Base-by-base conservation (phyloP, 2,113 vertebrate genomes). In the Otolemur garnettii region DNA sequence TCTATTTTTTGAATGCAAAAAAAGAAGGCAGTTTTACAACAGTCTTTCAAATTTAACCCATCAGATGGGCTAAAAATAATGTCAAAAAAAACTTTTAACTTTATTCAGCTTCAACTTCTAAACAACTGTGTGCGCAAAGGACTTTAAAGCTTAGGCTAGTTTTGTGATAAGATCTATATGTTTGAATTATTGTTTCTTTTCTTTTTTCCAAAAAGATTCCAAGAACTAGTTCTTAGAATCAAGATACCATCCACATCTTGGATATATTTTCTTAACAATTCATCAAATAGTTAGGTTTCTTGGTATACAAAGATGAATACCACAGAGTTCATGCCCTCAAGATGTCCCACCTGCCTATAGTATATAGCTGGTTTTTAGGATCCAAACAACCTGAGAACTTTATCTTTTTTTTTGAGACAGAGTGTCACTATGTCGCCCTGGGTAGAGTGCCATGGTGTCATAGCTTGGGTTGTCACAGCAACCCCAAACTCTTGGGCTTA, bases 211-310 rank as follows among this genome's bases (percentile, higher is more conserved):
- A 57, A 87, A 88, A 81, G 24, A 93, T 69, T 62, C 4, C 38
- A 87, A 93, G 24, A 86, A 92, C 5, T 72, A 77, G 33, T 92
- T 87, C 71, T 92, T 95, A 69, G 79, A 89, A 85, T 45, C 22
- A 90, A 97, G 62, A 72, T 35, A 81, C 13, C 71, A 33, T 75
- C 28, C 42, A 84, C 66, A 87, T 74, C 28, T 75, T 82, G 90
- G 69, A 66, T 26, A 35, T 89, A 35, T 26, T 95, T 95, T 72
- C 64, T 83, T 86, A 92, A 91, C 59, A 84, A 64, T 45, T 90
- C 17, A 71, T 53, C 50, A 72, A 57, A 77, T 80, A 69, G 24
- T 28, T 57, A 64, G 24, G 3, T 17, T 89, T 85, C 42, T 81
- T 81, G 15, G n/a, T 89, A 60, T 75, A 80, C 9, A 35, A 71